Percentiles rank a stretch among this genome's conserved stretches.
Evolutionary conservation across 2,888 invertebrate species (phyloP).

Genomic region (Agrochola macilenta): DNA sequence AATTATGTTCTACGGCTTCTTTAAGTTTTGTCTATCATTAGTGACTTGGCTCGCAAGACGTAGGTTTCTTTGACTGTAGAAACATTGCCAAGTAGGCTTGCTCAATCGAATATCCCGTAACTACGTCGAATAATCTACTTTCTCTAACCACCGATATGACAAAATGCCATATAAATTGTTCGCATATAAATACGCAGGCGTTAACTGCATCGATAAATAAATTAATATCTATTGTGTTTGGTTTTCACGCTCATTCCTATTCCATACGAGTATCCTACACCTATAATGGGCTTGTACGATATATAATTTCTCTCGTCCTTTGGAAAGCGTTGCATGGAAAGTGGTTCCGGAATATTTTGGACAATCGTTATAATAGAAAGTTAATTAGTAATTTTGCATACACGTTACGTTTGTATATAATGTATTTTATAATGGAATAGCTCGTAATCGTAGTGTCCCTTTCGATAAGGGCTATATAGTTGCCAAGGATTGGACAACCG

Average conservation of each 20-base stretch:
- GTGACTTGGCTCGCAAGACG: background rate
- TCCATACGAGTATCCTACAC: constrained; percentile 75
- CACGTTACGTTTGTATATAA: constrained; percentile 65
- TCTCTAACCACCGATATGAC: constrained; percentile 62
- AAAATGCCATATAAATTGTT: constrained; percentile 66
- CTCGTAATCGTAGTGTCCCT: constrained; percentile 45
- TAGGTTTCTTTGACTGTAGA: background rate
- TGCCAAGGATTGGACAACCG: constrained; percentile 43
- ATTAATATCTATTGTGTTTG: constrained; percentile 86
- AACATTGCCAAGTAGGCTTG: constrained; percentile 3
- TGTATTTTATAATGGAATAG: constrained; percentile 50
- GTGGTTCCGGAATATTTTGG: constrained; percentile 87
- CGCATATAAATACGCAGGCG: constrained; percentile 72
- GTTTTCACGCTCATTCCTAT: constrained; percentile 86
- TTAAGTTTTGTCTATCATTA: background rate
- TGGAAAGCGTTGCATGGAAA: constrained; percentile 87
- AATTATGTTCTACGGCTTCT: background rate
- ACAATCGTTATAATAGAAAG: constrained; percentile 87
- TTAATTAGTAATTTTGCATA: constrained; percentile 76
- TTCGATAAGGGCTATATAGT: constrained; percentile 38
- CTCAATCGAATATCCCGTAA: background rate
- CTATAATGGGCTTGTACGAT: constrained; percentile 80
- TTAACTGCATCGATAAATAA: constrained; percentile 79
- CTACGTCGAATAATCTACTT: constrained; percentile 45
- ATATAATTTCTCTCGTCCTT: constrained; percentile 89